Percentiles rank a stretch among this genome's conserved stretches.
Conservation (phyloP, 2,888 invertebrate species). For the Oasisia sp. region DNA sequence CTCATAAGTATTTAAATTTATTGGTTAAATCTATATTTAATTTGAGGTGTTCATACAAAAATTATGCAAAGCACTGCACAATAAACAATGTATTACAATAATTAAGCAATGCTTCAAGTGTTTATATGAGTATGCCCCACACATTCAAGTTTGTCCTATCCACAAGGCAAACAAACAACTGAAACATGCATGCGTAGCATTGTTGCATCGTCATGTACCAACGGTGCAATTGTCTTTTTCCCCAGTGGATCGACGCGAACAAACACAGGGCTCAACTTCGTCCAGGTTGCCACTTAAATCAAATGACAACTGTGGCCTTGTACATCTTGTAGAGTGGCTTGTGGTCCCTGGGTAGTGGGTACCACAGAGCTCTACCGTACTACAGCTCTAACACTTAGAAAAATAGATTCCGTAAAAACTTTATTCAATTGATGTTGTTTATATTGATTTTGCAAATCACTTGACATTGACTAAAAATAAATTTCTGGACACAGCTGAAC, state of each 20-base stretch:
- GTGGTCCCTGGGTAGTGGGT: background rate
- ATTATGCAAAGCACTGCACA: background rate
- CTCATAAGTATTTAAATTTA: background rate
- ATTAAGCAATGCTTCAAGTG: background rate
- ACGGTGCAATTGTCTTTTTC: background rate
- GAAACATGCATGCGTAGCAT: background rate
- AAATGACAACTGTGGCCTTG: background rate
- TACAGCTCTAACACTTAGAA: too few species aligned
- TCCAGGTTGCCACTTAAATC: background rate
- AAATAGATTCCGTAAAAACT: too few species aligned
- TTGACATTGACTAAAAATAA: too few species aligned
- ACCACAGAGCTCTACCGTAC: background rate
- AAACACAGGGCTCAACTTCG: background rate
- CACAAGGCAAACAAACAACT: background rate
- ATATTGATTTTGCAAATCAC: too few species aligned
- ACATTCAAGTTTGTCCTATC: background rate
- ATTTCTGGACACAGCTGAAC: too few species aligned
- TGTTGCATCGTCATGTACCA: background rate
- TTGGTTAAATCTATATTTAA: background rate
- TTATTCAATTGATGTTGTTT: too few species aligned
- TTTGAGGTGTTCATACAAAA: background rate
- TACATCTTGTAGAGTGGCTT: background rate
- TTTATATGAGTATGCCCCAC: background rate
- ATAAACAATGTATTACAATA: background rate
- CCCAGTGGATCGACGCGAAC: background rate